A percentile compares a stretch with the other conserved stretches of the same genome.
Evolutionary conservation across 2,888 invertebrate genomes (phyloP).

Genomic region (Cybosia mesomella): DNA sequence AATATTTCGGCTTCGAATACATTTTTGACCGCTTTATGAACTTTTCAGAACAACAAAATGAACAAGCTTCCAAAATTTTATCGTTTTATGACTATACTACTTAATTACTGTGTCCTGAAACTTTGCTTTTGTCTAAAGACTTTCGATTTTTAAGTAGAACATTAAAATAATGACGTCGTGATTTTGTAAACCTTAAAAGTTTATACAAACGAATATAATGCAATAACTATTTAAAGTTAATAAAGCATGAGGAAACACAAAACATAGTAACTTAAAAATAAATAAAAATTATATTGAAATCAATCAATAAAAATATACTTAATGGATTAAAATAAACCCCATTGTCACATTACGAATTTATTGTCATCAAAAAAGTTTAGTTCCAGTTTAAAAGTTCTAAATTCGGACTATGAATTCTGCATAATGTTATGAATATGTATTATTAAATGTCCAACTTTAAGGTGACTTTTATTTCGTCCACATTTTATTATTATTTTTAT

Average conservation of each 20-base stretch:
- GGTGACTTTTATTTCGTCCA: slow-evolving; percentile 10
- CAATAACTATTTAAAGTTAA: too few species aligned
- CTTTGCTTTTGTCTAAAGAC: slow-evolving; percentile 44
- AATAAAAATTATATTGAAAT: too few species aligned
- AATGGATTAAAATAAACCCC: too few species aligned
- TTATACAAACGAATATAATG: too few species aligned
- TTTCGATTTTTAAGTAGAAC: slow-evolving; percentile 54
- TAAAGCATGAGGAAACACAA: too few species aligned
- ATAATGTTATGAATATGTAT: background rate
- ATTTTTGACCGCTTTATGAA: slow-evolving; percentile 25
- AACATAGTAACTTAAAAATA: too few species aligned
- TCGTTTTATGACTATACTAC: slow-evolving; percentile 50
- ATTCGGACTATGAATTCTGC: background rate
- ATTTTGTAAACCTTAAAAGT: slow-evolving; percentile 20
- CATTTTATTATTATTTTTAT: slow-evolving; percentile 11
- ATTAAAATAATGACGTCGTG: slow-evolving; percentile 32
- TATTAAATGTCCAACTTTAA: background rate
- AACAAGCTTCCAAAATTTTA: slow-evolving; percentile 43
- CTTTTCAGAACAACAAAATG: slow-evolving; percentile 31
- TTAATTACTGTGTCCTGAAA: slow-evolving; percentile 51
- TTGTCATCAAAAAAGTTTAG: background rate
- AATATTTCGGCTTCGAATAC: slow-evolving; percentile 11
- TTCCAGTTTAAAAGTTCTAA: background rate
- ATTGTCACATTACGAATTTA: background rate
- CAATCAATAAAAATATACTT: too few species aligned